These are phyloP conservation scores for Metalampra italica DNA, from an alignment of 2,888 invertebrate genomes.

Conservation along the genomic window DNA sequence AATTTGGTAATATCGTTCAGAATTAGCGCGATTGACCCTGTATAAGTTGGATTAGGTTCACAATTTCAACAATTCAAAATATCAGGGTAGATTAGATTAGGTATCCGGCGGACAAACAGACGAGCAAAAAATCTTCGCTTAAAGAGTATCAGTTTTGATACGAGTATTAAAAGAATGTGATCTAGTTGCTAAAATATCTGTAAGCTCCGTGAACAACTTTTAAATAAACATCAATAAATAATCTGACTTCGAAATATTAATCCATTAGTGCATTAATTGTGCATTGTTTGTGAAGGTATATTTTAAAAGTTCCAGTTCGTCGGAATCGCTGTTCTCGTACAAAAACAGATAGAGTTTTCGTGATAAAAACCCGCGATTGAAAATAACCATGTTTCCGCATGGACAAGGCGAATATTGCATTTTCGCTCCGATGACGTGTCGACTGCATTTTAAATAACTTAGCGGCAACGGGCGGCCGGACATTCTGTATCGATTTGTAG, in stretches of 20 bases:
- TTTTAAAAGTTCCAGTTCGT: not conserved
- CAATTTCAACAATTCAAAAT: too few species aligned
- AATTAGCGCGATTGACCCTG: too few species aligned
- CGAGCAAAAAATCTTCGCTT: too few species aligned
- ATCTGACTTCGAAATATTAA: not conserved
- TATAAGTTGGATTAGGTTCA: too few species aligned
- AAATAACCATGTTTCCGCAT: constrained; percentile 63
- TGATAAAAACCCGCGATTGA: constrained; percentile 38
- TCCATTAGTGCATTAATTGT: not conserved
- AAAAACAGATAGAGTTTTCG: not conserved
- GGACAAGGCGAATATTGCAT: constrained; percentile 71
- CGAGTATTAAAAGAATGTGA: too few species aligned
- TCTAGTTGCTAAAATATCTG: too few species aligned
- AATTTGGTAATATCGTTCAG: too few species aligned
- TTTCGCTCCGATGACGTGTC: constrained; percentile 68
- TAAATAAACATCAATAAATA: too few species aligned
- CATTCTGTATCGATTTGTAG: constrained; percentile 49
- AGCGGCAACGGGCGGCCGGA: constrained; percentile 42
- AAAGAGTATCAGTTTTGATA: too few species aligned
- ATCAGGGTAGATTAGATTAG: too few species aligned
- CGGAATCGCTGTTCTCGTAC: not conserved
- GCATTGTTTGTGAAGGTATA: not conserved
- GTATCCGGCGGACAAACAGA: too few species aligned
- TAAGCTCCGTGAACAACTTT: too few species aligned
- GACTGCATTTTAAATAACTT: constrained; percentile 76